Conservation (phyloP, 2,888 invertebrate species). For the Dione juno region DNA sequence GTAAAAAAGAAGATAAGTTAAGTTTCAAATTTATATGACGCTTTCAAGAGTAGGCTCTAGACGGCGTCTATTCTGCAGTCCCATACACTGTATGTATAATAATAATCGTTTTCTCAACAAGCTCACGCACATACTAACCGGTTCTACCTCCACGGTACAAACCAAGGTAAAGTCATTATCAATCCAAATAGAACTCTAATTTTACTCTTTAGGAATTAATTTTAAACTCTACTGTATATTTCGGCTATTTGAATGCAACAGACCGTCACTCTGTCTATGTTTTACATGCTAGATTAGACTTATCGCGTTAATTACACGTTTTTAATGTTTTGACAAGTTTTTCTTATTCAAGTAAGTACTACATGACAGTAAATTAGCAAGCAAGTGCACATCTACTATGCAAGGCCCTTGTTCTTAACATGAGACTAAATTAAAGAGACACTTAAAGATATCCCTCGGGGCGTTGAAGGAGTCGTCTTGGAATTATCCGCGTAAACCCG, state of each 20-base stretch:
- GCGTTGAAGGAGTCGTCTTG: constrained; percentile 27
- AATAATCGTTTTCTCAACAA: constrained; percentile 73
- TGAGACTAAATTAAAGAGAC: constrained; percentile 23
- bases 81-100: constrained; percentile 58
- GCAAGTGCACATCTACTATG: background rate
- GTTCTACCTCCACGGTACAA: constrained; percentile 51
- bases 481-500: constrained; percentile 38
- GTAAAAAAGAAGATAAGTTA: background rate
- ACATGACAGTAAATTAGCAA: constrained; percentile 2
- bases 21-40: background rate
- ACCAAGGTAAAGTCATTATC: constrained; percentile 35
- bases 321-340: constrained; percentile 18
- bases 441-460: constrained; percentile 26
- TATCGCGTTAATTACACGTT: constrained; percentile 15
- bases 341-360: constrained; percentile 5
- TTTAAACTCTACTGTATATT: constrained; percentile 1
- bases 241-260: constrained; percentile 26
- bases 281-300: constrained; percentile 29
- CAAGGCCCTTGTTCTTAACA: constrained; percentile 20
- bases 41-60: constrained; percentile 15
- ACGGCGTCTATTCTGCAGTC: constrained; percentile 57
- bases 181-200: constrained; percentile 48
- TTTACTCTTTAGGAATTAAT: constrained; percentile 38
- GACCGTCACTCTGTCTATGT: constrained; percentile 28
- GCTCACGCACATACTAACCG: constrained; percentile 69